A percentile compares a stretch with the other conserved stretches of the same genome.
Evolutionary conservation across 2,888 invertebrate species (phyloP).

Genomic region (Trachelus iudaicus): DNA sequence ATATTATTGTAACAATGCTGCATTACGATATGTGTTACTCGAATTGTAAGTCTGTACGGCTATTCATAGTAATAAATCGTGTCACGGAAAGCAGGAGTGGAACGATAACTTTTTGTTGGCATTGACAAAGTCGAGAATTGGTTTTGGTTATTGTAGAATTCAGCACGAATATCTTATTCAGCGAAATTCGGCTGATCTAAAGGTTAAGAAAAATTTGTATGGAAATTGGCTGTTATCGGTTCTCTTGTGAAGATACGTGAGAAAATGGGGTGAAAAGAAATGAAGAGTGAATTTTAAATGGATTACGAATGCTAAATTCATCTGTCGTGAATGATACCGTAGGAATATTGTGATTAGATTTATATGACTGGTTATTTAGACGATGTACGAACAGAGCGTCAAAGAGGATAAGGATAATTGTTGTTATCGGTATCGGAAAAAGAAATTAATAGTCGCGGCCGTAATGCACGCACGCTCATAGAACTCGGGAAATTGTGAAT

Average conservation of each 20-base stretch:
- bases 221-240: background rate
- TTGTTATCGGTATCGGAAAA: background rate
- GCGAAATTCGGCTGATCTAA: background rate
- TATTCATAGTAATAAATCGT: constrained; percentile 50
- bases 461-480: background rate
- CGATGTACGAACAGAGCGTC: background rate
- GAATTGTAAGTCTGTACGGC: constrained; percentile 53
- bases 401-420: background rate
- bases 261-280: background rate
- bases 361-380: background rate
- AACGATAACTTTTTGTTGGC: background rate
- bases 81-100: constrained; percentile 23
- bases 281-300: background rate
- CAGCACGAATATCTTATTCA: background rate
- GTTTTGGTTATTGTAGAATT: background rate
- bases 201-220: background rate
- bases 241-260: background rate
- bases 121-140: background rate
- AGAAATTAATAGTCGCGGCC: background rate
- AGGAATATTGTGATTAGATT: constrained; percentile 1
- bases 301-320: background rate
- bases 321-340: background rate
- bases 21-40: constrained; percentile 43
- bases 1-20: constrained; percentile 49
- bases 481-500: background rate